Conservation (phyloP, 1,140 invertebrate species). For the Drosophila pseudoobscura region DNA sequence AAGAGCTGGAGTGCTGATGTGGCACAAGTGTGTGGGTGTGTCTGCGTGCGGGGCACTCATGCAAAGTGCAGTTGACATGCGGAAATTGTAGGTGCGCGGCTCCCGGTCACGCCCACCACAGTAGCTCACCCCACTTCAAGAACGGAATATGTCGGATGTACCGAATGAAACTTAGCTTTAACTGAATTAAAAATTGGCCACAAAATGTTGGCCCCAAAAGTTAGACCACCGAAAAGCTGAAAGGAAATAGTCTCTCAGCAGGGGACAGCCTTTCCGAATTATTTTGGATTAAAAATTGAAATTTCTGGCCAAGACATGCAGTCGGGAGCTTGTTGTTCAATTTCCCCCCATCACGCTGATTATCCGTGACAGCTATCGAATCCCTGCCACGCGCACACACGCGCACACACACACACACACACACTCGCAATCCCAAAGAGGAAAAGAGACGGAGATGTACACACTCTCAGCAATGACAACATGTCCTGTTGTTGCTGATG, state of each 20-base stretch:
- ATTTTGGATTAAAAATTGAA: slow-evolving; percentile 45
- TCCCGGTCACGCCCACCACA: background rate
- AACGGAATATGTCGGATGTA: slow-evolving; percentile 40
- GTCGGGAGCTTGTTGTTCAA: slow-evolving; percentile 45
- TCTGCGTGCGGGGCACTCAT: slow-evolving; percentile 60
- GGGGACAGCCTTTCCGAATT: slow-evolving; percentile 2
- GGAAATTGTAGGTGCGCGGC: slow-evolving; percentile 74
- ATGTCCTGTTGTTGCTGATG: slow-evolving; percentile 54
- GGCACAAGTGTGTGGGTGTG: slow-evolving; percentile 27
- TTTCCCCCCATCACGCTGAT: slow-evolving; percentile 40
- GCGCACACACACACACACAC: background rate
- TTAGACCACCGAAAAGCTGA: background rate
- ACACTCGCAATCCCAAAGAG: background rate
- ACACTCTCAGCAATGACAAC: slow-evolving; percentile 18
- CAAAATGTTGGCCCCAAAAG: background rate
- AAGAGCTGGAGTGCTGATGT: slow-evolving; percentile 37
- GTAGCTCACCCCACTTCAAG: slow-evolving; percentile 6
- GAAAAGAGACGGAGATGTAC: no score
- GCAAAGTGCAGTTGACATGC: slow-evolving; percentile 80
- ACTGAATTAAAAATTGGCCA: slow-evolving; percentile 4
- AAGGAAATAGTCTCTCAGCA: slow-evolving; percentile 18
- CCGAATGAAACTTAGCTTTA: background rate
- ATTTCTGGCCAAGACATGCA: slow-evolving; percentile 50
- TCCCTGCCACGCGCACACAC: background rate
- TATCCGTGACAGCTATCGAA: slow-evolving; percentile 13